A percentile compares a stretch with the other conserved stretches of the same genome.
These are phyloP conservation scores for Heterohyrax brucei DNA, from an alignment of 2,797 vertebrate genomes.

Conservation along the genomic window DNA sequence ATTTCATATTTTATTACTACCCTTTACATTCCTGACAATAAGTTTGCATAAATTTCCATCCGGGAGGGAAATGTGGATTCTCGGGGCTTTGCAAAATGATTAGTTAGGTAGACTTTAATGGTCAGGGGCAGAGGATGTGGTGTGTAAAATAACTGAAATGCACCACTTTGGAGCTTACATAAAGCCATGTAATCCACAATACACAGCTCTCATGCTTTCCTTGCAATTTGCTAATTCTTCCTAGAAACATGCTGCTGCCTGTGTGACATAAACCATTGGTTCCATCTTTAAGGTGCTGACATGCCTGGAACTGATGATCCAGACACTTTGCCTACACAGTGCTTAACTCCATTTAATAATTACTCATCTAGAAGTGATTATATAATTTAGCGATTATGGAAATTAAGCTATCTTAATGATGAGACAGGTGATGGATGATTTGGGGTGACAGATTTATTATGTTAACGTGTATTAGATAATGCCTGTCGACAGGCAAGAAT, in stretches of 20 bases:
- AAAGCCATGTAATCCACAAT: conserved; percentile 13
- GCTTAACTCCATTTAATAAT: conserved; percentile 57
- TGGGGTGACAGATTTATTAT: conserved; percentile 50
- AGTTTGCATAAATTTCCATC: conserved; percentile 27
- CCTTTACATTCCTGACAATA: conserved; percentile 4
- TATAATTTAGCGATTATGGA: conserved; percentile 66
- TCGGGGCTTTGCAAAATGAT: conserved; percentile 36
- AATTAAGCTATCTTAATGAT: conserved; percentile 67
- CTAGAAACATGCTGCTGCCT: neutral
- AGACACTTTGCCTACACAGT: neutral
- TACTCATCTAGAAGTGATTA: conserved; percentile 59
- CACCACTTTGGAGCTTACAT: conserved; percentile 35
- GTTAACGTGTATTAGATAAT: conserved; percentile 41
- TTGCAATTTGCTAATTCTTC: conserved; percentile 40
- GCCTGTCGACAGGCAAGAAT: conserved; percentile 24
- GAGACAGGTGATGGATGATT: conserved; percentile 71
- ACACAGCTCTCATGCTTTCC: conserved; percentile 45
- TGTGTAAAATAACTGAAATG: conserved; percentile 65
- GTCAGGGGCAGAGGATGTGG: conserved; percentile 13
- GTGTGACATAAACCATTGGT: neutral
- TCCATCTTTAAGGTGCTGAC: neutral
- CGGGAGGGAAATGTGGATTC: neutral
- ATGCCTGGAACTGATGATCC: neutral
- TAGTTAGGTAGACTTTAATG: conserved; percentile 46
- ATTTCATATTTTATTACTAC: conserved; percentile 38